Base-by-base conservation (phyloP, 2,113 vertebrate species). In the Plotosus lineatus region DNA sequence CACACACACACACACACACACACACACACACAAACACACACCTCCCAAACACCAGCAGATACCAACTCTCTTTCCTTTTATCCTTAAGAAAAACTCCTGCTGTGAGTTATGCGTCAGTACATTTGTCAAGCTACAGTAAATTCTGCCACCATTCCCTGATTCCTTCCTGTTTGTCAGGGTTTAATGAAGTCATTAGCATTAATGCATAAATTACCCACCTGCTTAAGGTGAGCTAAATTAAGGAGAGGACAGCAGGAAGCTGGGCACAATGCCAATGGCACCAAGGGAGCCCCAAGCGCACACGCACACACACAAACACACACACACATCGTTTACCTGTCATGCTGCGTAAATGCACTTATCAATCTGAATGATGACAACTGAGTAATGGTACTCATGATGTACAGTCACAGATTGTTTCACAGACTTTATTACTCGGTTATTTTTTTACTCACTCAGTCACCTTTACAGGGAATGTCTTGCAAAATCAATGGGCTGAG, bases 151-250 rank as follows among this genome's bases (percentile, higher is more conserved):
- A 4, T 71, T 72, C 44, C 2, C 33, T 56, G 81, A 82, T 78
- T 80, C 72, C 73, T 72, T n/a, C 65, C 40, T 15, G 50, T 56
- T 78, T 78, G 33, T 75, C 58, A 66, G 48, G 55, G 28, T 46
- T 68, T 82, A 66, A 81, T 81, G 69, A 81, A 82, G 80, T 76
- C n/a, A 4, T 82, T 77, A 69, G 46, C 38, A 46, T 46, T 76
- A 66, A 75, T 75, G 71, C 51, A 75, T 50, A 60, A 77, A 81
- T 86, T 68, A 81, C 50, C 56, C 63, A 85, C 81, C 58, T 86
- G 82, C 60, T 75, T 73, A 75, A 86, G 78, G 75, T 83, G 66
- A 76, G 73, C n/a, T 78, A 66, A 63, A 79, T 60, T 58, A 77
- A 63, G 68, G 14, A 68, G 6, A 78, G 48, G 21, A 56, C 72